Evolutionary conservation across 1,140 invertebrate genomes (phyloP).

Genomic region (Asbolus verrucosus): DNA sequence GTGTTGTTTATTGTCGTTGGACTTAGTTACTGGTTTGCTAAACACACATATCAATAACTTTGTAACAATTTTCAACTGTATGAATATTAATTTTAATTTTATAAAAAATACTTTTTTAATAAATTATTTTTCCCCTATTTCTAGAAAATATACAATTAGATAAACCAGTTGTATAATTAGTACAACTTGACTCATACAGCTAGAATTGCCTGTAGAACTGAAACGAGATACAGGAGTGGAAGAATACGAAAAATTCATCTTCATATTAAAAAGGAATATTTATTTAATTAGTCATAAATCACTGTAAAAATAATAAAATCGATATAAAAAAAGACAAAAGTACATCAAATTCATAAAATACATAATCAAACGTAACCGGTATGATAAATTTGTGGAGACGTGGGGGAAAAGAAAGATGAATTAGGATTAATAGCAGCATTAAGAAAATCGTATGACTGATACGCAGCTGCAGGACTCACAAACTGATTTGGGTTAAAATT

Average conservation of each 20-base stretch:
- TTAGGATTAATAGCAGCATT: not conserved
- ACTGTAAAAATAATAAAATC: slow-evolving; percentile 6
- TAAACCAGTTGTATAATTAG: too few relatives aligned
- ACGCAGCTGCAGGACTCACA: not conserved
- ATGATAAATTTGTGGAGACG: slow-evolving; percentile 1
- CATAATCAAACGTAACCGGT: not conserved
- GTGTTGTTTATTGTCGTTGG: slow-evolving; percentile 19
- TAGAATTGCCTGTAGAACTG: too few relatives aligned
- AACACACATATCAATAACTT: slow-evolving; percentile 24
- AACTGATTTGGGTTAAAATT: slow-evolving; percentile 46
- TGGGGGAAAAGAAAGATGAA: not conserved
- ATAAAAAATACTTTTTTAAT: too few relatives aligned
- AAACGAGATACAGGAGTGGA: too few relatives aligned
- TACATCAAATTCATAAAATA: not conserved
- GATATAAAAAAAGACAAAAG: not conserved
- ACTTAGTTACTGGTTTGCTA: slow-evolving; percentile 26
- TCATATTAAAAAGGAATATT: too few relatives aligned
- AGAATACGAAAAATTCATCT: too few relatives aligned
- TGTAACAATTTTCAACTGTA: too few relatives aligned
- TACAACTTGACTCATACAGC: too few relatives aligned
- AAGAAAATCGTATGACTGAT: not conserved
- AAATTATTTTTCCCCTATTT: too few relatives aligned
- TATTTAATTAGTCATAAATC: too few relatives aligned
- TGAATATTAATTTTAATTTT: too few relatives aligned
- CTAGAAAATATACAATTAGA: too few relatives aligned